These are phyloP conservation scores for Apotomis capreana DNA, from an alignment of 2,888 invertebrate genomes.

Conservation along the genomic window DNA sequence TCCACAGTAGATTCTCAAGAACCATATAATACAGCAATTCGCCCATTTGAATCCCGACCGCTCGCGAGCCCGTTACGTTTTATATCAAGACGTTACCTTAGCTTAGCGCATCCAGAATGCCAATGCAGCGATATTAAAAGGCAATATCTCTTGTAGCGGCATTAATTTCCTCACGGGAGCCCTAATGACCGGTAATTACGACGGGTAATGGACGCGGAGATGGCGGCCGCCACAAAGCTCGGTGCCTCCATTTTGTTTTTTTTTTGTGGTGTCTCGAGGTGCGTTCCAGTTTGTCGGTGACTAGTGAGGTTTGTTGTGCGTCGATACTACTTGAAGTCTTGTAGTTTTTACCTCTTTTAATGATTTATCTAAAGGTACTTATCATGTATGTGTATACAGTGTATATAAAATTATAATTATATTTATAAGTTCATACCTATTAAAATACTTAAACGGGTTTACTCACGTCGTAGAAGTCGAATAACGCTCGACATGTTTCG, in stretches of 20 bases:
- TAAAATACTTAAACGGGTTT: too few species aligned
- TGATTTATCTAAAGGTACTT: too few species aligned
- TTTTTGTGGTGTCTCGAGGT: constrained; percentile 59
- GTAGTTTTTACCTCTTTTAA: too few species aligned
- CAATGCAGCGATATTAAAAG: constrained; percentile 70
- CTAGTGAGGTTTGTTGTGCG: constrained; percentile 43
- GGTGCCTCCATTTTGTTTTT: constrained; percentile 68
- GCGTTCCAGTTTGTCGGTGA: constrained; percentile 56
- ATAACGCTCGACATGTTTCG: too few species aligned
- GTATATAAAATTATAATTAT: too few species aligned
- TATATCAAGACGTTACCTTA: constrained; percentile 36
- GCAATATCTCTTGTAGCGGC: constrained; percentile 61
- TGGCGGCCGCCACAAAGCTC: constrained; percentile 75
- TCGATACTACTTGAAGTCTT: too few species aligned
- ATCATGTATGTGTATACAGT: too few species aligned
- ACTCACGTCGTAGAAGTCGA: too few species aligned
- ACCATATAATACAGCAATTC: too few species aligned
- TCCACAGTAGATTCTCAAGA: too few species aligned
- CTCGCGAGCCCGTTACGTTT: constrained; percentile 31
- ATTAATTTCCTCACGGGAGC: constrained; percentile 66
- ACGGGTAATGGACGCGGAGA: constrained; percentile 73
- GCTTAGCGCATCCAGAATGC: constrained; percentile 50
- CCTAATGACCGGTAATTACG: constrained; percentile 81
- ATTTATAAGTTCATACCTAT: too few species aligned
- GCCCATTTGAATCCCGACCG: constrained; percentile 16